A percentile compares a stretch with the other conserved stretches of the same genome.
These are phyloP conservation scores for Hystrix cristata DNA, from an alignment of 2,113 vertebrate species.

Conservation along the genomic window DNA sequence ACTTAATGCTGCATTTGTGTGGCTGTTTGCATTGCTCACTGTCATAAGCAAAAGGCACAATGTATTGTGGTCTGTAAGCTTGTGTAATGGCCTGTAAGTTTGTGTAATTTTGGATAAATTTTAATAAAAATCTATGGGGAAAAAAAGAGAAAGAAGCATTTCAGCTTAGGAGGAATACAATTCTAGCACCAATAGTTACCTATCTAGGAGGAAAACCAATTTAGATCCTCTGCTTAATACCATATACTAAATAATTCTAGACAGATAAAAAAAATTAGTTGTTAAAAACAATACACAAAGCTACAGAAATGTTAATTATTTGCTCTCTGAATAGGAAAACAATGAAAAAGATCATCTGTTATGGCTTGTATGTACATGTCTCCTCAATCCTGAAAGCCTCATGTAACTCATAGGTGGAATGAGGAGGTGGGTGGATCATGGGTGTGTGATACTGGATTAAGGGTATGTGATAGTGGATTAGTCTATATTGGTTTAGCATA, in stretches of 20 bases:
- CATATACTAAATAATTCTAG: not conserved
- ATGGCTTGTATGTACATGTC: not conserved
- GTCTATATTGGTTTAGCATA: no score
- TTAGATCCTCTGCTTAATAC: not conserved
- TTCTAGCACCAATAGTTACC: not conserved
- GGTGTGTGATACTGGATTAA: not conserved
- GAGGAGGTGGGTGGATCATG: not conserved
- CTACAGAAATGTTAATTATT: not conserved
- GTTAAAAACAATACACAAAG: not conserved
- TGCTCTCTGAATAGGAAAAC: constrained; percentile 45
- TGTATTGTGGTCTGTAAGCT: no score
- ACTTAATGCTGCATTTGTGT: no score
- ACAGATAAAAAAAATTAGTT: not conserved
- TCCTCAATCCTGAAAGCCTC: not conserved
- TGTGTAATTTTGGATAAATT: no score
- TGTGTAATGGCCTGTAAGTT: no score
- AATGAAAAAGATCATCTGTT: constrained; percentile 14
- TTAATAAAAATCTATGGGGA: no score
- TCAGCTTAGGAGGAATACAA: not conserved
- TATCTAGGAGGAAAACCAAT: not conserved
- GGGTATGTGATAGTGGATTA: not conserved
- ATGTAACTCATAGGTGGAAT: not conserved
- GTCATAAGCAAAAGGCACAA: no score
- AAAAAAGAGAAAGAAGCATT: not conserved
- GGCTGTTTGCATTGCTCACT: no score